Evolutionary conservation across 1,140 invertebrate genomes (phyloP), one percentile per base, ranked within the genome.

Genomic region (Drosophila tsacasi): DNA sequence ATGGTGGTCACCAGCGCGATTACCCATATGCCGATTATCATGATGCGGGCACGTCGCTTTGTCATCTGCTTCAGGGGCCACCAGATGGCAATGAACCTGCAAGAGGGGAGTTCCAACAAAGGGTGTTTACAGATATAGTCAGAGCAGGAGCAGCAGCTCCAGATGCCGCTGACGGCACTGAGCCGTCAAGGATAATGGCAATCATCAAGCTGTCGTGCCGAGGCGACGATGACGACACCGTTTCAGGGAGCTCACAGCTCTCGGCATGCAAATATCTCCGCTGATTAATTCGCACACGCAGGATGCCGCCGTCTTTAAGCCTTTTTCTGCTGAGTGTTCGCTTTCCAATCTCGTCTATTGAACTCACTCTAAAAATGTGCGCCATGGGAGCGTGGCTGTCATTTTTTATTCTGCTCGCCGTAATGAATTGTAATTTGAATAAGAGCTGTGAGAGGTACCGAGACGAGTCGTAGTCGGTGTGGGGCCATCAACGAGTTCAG

Each of bases 11-110:
- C 95, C 49, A 97, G 93, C 0, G 98, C 97, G 67, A 98, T 95
- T 74, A 97, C 94, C 98, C 98, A 99, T 83, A 99, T 98, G 83
- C 97, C 93, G n/a, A 96, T 93, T 76, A 99, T 98, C 94, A 98
- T 97, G 89, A 97, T 94, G 17, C 97, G 94, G 0, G 97, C 97
- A 25, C 96, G 95, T 44, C 96, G 94, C 74, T 97, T 97, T 23
- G 97, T 98, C 93, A 99, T 98, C 93, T 98, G 97, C 91, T 97
- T 97, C 76, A 99, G 93, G 2, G 98, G 97, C 96, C 97, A 98
- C 96, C 98, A 99, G 69, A 99, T 99, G 32, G 98, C 98, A 72
- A 98, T 94, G 92, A 98, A 99, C 94, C 98, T 99, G 96, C n/a
- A 95, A 96, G 23, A 42, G 63, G 65, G 92, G 93, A 94, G 79